phyloP scores from a whole-genome alignment of 2,797 vertebrate genomes.

The Myotis planiceps region DNA sequence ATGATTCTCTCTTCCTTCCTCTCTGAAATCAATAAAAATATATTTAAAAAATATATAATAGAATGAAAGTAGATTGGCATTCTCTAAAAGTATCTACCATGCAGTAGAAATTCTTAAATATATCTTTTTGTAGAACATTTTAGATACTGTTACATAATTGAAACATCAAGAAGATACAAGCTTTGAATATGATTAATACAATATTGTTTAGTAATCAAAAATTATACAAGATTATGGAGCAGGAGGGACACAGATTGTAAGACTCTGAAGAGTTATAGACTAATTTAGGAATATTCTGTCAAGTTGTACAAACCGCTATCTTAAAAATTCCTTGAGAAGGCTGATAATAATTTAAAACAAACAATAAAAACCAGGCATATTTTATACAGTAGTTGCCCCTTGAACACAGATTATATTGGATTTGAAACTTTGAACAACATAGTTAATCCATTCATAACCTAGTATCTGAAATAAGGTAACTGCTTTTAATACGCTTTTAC shows the following conservation, averaged over 20 bases:
- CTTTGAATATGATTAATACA: constrained; percentile 19
- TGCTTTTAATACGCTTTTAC: neutral
- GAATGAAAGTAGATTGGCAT: constrained; percentile 23
- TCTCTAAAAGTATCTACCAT: neutral
- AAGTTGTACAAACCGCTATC: constrained; percentile 1
- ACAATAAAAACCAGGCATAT: neutral
- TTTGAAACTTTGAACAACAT: constrained; percentile 37
- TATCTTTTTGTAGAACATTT: constrained; percentile 12
- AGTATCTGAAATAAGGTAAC: constrained; percentile 16
- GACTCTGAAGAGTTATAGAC: neutral
- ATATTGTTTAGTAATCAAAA: constrained; percentile 39
- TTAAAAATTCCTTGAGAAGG: constrained; percentile 44
- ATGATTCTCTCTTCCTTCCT: no score
- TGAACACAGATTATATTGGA: constrained; percentile 23
- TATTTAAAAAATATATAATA: neutral
- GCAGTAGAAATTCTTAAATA: constrained; percentile 21
- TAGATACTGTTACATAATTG: constrained; percentile 16
- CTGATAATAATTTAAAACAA: constrained; percentile 6
- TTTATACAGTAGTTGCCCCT: neutral
- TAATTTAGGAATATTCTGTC: constrained; percentile 44
- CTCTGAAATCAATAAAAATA: no score
- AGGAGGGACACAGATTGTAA: constrained; percentile 15
- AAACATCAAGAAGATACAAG: neutral
- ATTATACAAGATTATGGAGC: neutral
- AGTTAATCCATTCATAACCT: neutral